These are phyloP conservation scores for Tribolium freemani DNA, from an alignment of 2,888 invertebrate species.

Conservation along the genomic window DNA sequence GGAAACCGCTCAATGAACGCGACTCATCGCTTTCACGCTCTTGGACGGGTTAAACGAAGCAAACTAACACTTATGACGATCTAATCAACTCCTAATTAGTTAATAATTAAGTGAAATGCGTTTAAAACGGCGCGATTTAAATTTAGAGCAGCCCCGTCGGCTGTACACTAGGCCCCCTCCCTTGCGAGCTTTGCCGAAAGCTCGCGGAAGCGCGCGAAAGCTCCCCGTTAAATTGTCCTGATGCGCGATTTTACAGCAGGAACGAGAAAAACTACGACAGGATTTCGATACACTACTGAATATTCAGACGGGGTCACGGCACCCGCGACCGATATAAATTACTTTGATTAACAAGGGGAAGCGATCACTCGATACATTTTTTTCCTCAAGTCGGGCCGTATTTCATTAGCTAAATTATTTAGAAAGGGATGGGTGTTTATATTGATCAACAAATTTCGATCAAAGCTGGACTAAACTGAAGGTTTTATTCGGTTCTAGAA, in stretches of 20 bases:
- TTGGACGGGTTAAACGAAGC: constrained; percentile 56
- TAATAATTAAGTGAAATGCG: constrained; percentile 63
- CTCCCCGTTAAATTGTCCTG: constrained; percentile 48
- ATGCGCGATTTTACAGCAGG: constrained; percentile 52
- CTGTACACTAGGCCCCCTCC: constrained; percentile 63
- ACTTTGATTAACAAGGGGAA: background rate
- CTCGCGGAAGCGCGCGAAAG: constrained; percentile 42
- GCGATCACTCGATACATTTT: background rate
- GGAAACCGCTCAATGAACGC: constrained; percentile 42
- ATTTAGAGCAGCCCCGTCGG: constrained; percentile 64
- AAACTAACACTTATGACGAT: constrained; percentile 58
- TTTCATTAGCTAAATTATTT: background rate
- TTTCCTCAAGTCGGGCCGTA: background rate
- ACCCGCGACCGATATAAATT: background rate
- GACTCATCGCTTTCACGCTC: constrained; percentile 50
- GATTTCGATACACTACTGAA: constrained; percentile 21
- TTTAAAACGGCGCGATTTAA: constrained; percentile 64
- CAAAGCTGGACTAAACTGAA: background rate
- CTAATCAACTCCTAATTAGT: constrained; percentile 61
- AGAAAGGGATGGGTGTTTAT: background rate
- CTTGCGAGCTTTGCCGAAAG: constrained; percentile 56
- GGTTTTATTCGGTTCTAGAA: too few relatives aligned
- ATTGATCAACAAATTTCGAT: background rate
- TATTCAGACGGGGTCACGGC: constrained; percentile 1
- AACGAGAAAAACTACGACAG: constrained; percentile 32